phyloP scores from a whole-genome alignment of 2,797 vertebrate genomes.

The Rachycentron canadum region DNA sequence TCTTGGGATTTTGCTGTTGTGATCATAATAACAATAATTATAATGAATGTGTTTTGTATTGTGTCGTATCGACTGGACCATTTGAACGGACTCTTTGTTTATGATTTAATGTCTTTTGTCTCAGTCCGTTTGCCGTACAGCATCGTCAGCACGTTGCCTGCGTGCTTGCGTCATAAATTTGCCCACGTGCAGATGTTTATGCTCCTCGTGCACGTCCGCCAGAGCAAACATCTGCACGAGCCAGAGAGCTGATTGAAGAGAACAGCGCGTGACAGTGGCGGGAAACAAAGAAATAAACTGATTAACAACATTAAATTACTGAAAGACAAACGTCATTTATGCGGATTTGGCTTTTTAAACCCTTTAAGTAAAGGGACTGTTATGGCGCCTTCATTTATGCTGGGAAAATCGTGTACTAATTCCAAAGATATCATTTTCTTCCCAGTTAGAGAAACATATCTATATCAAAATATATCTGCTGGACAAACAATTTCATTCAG shows the following conservation, averaged over 20 bases:
- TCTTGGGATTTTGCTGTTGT: no score
- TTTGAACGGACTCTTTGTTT: conserved; percentile 7
- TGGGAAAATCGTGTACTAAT: not conserved
- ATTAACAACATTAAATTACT: not conserved
- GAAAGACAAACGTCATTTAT: not conserved
- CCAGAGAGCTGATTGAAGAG: not conserved
- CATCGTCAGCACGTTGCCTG: conserved; percentile 55
- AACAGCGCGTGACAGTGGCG: not conserved
- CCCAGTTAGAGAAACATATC: not conserved
- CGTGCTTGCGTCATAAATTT: conserved; percentile 73
- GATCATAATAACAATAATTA: no score
- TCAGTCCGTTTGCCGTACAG: conserved; percentile 26
- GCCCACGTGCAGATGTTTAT: conserved; percentile 89
- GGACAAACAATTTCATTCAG: no score
- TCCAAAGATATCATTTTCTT: not conserved
- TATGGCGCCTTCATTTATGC: conserved; percentile 19
- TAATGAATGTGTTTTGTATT: no score
- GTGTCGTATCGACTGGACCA: not conserved
- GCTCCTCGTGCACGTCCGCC: conserved; percentile 73
- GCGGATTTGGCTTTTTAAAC: not conserved
- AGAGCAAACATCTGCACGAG: not conserved
- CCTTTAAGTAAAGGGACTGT: not conserved
- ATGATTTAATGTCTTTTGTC: not conserved
- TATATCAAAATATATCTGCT: no score
- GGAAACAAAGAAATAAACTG: not conserved